Base-by-base conservation (phyloP, 2,113 vertebrate species). In the Fulmarus glacialis region DNA sequence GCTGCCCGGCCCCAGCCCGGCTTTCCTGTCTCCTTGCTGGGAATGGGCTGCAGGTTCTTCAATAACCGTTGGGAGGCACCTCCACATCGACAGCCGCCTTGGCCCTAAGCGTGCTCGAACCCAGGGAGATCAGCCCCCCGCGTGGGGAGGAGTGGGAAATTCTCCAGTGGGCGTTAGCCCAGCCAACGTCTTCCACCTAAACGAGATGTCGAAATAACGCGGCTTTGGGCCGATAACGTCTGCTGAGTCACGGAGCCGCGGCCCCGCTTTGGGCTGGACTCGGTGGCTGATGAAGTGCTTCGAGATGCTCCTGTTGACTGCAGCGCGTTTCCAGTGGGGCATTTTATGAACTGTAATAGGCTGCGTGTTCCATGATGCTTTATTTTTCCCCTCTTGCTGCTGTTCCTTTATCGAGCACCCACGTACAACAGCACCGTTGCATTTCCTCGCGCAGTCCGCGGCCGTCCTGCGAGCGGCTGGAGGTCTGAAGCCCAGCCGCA, bases 181-280 rank as follows among this genome's bases (percentile, higher is more conserved):
- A 3, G 70, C 66, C 10, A 5, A 2, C 5, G 6, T 4, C 32
- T 32, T 43, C 48, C 17, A 12, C 55, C 55, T 23, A 27, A 42
- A n/a, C 0, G 2, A 83, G 72, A 6, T 4, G 47, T 2, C 23
- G 32, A 21, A 26, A 8, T 6, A 8, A 8, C 0, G 0, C 1
- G 8, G 23, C 55, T 64, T 66, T 34, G 32, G 34, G 22, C 1
- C 2, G 60, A 2, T 43, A 7, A 42, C 0, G 0, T 19, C 2
- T 1, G 2, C 29, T 11, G 71, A 30, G 16, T 71, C 45, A 5
- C 0, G 2, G 64, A 40, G 38, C 52, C 1, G 0, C 9, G 0
- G 34, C 36, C 20, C 32, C 1, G 0, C 27, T 43, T 2, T 4
- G 59, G 66, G 56, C 45, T 19, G 17, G 12, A 8, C 5, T 12